A percentile compares a stretch with the other conserved stretches of the same genome.
Evolutionary conservation across 1,140 invertebrate species (phyloP).

Genomic region (Scylla paramamosain): DNA sequence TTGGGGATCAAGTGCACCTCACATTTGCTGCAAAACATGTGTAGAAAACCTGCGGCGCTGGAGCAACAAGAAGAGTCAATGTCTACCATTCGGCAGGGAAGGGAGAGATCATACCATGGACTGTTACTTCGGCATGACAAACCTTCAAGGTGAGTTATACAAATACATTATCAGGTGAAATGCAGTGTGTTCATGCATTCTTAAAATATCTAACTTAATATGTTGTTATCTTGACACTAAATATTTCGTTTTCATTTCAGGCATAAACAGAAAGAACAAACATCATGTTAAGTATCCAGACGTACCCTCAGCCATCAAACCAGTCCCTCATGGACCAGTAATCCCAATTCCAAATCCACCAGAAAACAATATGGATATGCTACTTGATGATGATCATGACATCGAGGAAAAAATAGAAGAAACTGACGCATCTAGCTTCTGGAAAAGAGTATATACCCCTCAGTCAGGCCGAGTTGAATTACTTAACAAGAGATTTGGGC

Average conservation of each 20-base stretch:
- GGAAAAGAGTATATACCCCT: constrained; percentile 63
- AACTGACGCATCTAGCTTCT: background rate
- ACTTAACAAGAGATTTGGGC: constrained; percentile 74
- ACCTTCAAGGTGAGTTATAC: too few relatives aligned
- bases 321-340: constrained; percentile 69
- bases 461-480: constrained; percentile 78
- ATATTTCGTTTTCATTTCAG: constrained; percentile 16
- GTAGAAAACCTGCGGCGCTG: too few relatives aligned
- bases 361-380: background rate
- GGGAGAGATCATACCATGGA: constrained; percentile 78
- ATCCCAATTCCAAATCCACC: constrained; percentile 63
- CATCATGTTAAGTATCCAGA: constrained; percentile 77
- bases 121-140: constrained; percentile 79
- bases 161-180: too few relatives aligned
- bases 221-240: constrained; percentile 78
- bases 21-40: too few relatives aligned
- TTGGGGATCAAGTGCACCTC: too few relatives aligned
- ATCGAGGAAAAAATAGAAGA: constrained; percentile 4
- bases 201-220: too few relatives aligned
- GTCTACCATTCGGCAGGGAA: too few relatives aligned
- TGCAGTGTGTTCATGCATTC: too few relatives aligned
- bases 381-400: too few relatives aligned
- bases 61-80: too few relatives aligned
- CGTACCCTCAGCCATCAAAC: constrained; percentile 73
- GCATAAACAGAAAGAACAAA: constrained; percentile 69